phyloP scores from a whole-genome alignment of 2,888 invertebrate genomes.

The Drosophila sordidula region DNA sequence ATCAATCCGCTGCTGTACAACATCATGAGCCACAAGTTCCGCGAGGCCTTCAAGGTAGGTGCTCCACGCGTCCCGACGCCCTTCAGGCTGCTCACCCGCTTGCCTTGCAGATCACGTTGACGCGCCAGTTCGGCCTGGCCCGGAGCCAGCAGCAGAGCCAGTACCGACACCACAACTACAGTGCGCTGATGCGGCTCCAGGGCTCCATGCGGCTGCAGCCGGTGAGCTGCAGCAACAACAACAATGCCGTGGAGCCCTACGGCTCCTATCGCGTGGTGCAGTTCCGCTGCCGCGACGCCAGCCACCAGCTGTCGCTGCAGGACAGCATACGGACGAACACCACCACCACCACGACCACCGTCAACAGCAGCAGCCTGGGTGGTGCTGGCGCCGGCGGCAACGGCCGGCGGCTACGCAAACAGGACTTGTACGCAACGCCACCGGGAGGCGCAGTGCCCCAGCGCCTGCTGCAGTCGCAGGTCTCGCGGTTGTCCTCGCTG shows the following conservation, averaged over 20 bases:
- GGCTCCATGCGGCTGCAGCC: constrained; percentile 84
- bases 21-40: constrained; percentile 90
- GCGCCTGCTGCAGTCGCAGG: constrained; percentile 78
- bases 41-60: constrained; percentile 89
- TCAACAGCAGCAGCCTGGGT: constrained; percentile 63
- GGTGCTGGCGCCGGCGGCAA: constrained; percentile 37
- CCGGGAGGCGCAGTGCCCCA: constrained; percentile 63
- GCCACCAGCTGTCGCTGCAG: constrained; percentile 84
- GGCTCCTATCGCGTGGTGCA: constrained; percentile 83
- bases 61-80: neutral
- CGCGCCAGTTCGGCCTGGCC: constrained; percentile 82
- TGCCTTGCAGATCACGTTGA: constrained; percentile 80
- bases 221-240: constrained; percentile 84
- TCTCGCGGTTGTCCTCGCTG: constrained; percentile 62
- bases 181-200: constrained; percentile 83
- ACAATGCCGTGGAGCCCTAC: constrained; percentile 82
- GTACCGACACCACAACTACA: constrained; percentile 83
- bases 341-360: constrained; percentile 78
- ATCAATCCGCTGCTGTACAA: constrained; percentile 90
- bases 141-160: constrained; percentile 77
- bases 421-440: constrained; percentile 67
- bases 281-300: constrained; percentile 84
- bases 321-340: constrained; percentile 83
- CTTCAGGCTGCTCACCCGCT: neutral
- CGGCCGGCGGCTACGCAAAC: constrained; percentile 65